Percentiles rank a stretch among this genome's conserved stretches.
Conservation (phyloP, 2,797 vertebrate species). For the Eremophila alpestris region DNA sequence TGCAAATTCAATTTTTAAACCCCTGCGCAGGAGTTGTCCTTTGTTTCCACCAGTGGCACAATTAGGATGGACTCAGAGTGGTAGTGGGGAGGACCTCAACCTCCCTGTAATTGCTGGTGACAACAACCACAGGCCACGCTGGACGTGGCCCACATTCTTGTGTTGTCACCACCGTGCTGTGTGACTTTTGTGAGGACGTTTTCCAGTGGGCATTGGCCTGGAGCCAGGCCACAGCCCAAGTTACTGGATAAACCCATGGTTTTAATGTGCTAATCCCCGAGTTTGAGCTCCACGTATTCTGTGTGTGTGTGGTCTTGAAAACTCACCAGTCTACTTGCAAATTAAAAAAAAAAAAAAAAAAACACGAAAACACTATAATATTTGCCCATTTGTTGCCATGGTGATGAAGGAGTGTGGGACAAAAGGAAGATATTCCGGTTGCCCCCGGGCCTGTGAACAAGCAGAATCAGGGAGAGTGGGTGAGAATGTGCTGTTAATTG, state of each 20-base stretch:
- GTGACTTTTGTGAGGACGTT: not conserved
- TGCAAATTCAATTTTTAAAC: not conserved
- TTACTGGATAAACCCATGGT: not conserved
- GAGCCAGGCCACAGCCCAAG: not conserved
- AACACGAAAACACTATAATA: not conserved
- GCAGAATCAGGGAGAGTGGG: not conserved
- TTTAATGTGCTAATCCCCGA: not conserved
- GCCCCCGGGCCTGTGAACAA: conserved; percentile 50
- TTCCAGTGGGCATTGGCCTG: not conserved
- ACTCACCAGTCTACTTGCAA: not conserved
- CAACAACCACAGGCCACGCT: not conserved
- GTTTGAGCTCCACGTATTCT: not conserved
- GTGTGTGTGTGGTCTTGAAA: conserved; percentile 45
- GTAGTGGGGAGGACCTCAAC: not conserved
- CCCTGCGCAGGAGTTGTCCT: not conserved
- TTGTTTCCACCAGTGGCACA: not conserved
- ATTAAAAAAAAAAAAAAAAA: not conserved
- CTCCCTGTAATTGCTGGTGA: not conserved
- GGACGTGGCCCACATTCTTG: not conserved
- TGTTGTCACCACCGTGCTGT: not conserved
- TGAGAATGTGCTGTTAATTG: conserved; percentile 56
- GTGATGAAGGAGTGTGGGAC: conserved; percentile 43
- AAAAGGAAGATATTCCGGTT: conserved; percentile 39
- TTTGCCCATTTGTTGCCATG: conserved; percentile 46
- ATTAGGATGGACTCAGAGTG: not conserved